phyloP scores from a whole-genome alignment of 2,113 vertebrate species.

The Ageneiosus marmoratus region DNA sequence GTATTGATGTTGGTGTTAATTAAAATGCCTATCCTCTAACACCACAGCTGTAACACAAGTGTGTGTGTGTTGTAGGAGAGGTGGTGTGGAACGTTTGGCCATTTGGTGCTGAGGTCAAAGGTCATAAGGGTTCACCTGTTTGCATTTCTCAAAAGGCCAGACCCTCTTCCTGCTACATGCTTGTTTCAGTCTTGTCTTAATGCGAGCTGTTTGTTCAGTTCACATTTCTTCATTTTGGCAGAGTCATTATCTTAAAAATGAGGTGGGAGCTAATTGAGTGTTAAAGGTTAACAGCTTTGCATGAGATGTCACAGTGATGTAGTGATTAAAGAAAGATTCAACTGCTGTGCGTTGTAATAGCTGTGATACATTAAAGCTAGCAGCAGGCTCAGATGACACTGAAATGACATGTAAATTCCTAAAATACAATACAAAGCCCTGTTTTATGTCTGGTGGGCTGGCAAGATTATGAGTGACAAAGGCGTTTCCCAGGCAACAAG shows the following conservation, averaged over 20 bases:
- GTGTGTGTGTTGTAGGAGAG: background rate
- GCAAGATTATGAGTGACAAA: background rate
- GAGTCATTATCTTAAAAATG: background rate
- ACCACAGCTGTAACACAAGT: background rate
- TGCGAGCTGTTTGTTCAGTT: background rate
- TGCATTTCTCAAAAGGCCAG: background rate
- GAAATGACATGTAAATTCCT: background rate
- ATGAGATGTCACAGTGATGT: no score
- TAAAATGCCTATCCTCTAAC: background rate
- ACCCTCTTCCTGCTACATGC: no score
- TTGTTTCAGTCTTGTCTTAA: background rate
- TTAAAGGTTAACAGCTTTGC: background rate
- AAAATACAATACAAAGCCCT: background rate
- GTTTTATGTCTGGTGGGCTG: background rate
- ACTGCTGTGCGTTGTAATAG: no score
- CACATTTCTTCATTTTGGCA: background rate
- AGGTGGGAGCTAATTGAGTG: background rate
- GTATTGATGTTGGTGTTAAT: no score
- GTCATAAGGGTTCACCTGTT: constrained; percentile 54
- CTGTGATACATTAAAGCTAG: background rate
- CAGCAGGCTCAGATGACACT: background rate
- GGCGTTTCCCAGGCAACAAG: background rate
- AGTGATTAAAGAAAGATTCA: no score
- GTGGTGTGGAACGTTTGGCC: constrained; percentile 10
- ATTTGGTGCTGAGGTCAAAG: constrained; percentile 52